Conservation (phyloP, 1,140 invertebrate genomes). For the Mycetomoellerius zeteki region DNA sequence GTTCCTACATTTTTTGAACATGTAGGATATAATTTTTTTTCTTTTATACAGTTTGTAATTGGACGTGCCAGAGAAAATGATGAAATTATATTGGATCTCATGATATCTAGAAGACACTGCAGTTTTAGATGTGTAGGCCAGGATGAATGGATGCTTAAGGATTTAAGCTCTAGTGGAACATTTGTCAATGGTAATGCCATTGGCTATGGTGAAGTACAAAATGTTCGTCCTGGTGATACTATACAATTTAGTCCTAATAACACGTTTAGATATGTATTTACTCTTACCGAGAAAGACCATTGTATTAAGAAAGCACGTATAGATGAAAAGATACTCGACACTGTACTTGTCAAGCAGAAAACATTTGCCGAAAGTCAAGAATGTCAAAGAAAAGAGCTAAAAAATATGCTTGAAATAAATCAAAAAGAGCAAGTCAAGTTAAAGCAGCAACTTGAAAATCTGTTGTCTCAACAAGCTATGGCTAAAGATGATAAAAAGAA, state of each 20-base stretch:
- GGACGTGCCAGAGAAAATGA: constrained; percentile 86
- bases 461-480: constrained; percentile 82
- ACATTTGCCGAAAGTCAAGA: constrained; percentile 87
- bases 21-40: neutral
- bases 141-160: constrained; percentile 81
- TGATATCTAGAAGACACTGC: constrained; percentile 88
- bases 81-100: constrained; percentile 84
- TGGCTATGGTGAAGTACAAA: constrained; percentile 77
- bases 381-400: constrained; percentile 84
- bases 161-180: constrained; percentile 87
- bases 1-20: neutral
- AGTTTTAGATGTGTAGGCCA: constrained; percentile 81
- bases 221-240: constrained; percentile 84
- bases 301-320: constrained; percentile 84
- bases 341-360: constrained; percentile 85
- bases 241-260: constrained; percentile 85
- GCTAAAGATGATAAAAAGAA: constrained; percentile 83
- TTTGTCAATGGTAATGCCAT: constrained; percentile 85
- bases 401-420: constrained; percentile 84
- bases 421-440: constrained; percentile 86
- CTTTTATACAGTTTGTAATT: constrained; percentile 85
- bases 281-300: constrained; percentile 65
- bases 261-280: constrained; percentile 86
- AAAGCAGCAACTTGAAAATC: constrained; percentile 84
- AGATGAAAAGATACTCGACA: constrained; percentile 78